Conservation (phyloP, 1,140 invertebrate genomes). For the Halictus rubicundus region DNA sequence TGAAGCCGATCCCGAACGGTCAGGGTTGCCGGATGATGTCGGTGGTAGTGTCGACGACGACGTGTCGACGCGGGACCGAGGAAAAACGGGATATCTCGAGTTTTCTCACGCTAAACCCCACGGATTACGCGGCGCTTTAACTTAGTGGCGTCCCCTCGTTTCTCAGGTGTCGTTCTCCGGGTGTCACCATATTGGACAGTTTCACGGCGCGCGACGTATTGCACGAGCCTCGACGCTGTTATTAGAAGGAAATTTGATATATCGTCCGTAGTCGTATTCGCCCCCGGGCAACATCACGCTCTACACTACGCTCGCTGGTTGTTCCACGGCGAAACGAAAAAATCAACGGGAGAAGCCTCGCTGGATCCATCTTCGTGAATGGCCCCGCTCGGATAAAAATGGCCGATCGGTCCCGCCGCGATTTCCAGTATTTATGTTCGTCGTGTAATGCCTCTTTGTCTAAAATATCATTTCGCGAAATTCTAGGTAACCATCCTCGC, state of each 20-base stretch:
- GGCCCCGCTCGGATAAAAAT: no score
- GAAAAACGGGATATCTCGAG: slow-evolving; percentile 70
- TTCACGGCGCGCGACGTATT: slow-evolving; percentile 44
- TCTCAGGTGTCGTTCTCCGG: slow-evolving; percentile 71
- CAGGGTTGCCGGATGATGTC: slow-evolving; percentile 26
- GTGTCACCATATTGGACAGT: slow-evolving; percentile 75
- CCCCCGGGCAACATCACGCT: slow-evolving; percentile 19
- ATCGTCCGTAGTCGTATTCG: slow-evolving; percentile 48
- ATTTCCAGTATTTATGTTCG: no score
- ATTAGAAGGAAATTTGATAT: slow-evolving; percentile 77
- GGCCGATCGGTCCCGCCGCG: no score
- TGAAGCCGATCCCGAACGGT: slow-evolving; percentile 50
- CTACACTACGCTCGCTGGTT: not conserved
- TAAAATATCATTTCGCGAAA: no score
- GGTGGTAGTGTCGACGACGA: not conserved
- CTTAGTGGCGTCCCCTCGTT: slow-evolving; percentile 70
- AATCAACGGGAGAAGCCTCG: not conserved
- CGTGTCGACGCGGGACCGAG: slow-evolving; percentile 26
- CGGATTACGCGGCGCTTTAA: slow-evolving; percentile 74
- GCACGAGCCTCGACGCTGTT: slow-evolving; percentile 45
- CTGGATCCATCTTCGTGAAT: no score
- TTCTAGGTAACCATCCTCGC: no score
- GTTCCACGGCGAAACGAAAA: slow-evolving; percentile 18
- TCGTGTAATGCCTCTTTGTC: no score
- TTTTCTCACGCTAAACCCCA: slow-evolving; percentile 71